Conservation (phyloP, 2,888 invertebrate genomes). For the Chrysolina haemoptera region DNA sequence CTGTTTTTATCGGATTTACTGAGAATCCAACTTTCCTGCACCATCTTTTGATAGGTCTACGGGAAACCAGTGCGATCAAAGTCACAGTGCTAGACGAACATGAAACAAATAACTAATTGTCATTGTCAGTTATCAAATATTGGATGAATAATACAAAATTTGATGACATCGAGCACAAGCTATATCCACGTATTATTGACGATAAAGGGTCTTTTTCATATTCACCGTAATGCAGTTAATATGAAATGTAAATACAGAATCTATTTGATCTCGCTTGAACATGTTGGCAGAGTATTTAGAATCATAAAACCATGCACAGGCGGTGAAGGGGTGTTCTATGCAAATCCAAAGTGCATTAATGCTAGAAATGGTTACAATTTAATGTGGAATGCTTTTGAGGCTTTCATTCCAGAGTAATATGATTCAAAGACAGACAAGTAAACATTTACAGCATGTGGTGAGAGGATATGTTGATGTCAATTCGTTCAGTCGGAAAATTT, state of each 20-base stretch:
- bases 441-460: no score
- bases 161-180: not conserved
- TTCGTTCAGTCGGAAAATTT: no score
- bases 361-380: not conserved
- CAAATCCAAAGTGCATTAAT: not conserved
- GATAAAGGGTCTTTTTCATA: not conserved
- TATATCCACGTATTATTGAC: not conserved
- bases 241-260: not conserved
- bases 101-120: no score
- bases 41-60: no score
- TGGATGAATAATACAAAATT: no score
- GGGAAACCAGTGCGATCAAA: no score
- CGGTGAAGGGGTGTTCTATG: not conserved
- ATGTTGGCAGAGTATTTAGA: not conserved
- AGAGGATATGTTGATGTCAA: no score
- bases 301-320: not conserved
- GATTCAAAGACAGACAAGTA: no score
- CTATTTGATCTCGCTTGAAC: not conserved
- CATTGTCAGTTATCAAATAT: no score
- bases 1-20: no score
- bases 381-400: not conserved
- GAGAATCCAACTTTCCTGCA: no score
- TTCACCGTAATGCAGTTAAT: not conserved
- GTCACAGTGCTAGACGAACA: no score
- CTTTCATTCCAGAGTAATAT: not conserved